Evolutionary conservation across 2,113 vertebrate species (phyloP).

Genomic region (Apteryx mantelli): DNA sequence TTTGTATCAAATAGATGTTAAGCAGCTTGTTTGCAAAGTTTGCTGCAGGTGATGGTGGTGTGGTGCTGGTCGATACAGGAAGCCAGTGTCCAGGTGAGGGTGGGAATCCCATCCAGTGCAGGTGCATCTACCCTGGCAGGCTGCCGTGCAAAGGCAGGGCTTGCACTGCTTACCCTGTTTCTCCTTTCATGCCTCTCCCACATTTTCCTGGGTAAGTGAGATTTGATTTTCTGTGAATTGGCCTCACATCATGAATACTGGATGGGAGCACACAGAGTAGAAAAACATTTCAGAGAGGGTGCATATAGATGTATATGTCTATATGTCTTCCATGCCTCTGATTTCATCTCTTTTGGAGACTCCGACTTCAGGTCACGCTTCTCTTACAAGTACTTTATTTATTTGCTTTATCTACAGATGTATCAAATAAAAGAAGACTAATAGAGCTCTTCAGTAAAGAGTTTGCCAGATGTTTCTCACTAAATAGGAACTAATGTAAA

Average conservation of each 20-base stretch:
- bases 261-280: neutral
- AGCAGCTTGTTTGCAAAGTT: neutral
- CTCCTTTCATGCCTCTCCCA: neutral
- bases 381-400: neutral
- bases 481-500: neutral
- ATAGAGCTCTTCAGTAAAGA: neutral
- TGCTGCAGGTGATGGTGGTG: neutral
- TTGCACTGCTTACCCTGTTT: neutral
- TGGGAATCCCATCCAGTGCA: accelerated
- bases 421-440: neutral
- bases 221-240: neutral
- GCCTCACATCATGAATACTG: neutral
- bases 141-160: neutral
- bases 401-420: neutral
- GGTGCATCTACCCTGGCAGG: neutral
- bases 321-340: neutral
- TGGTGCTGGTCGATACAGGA: accelerated
- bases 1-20: neutral
- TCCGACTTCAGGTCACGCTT: neutral
- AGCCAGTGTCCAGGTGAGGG: neutral
- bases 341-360: neutral
- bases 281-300: neutral
- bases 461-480: neutral
- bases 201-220: neutral
- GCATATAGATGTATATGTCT: accelerated